A percentile compares a stretch with the other conserved stretches of the same genome.
These are phyloP conservation scores for Galeopsomyia nigrocyanea DNA, from an alignment of 2,888 invertebrate genomes.

Conservation along the genomic window DNA sequence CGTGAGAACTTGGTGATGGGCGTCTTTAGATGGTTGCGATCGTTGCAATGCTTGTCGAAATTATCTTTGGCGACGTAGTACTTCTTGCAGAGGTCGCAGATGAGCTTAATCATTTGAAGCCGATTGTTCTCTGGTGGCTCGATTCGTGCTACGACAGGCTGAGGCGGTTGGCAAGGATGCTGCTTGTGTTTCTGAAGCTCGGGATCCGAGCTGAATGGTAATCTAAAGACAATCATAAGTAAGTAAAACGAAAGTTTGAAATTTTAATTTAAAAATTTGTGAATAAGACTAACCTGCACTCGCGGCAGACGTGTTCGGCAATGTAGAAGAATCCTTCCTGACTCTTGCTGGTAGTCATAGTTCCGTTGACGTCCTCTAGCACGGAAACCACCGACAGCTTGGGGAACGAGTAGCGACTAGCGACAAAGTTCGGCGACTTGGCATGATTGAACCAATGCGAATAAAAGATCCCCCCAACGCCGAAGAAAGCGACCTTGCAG, in stretches of 20 bases:
- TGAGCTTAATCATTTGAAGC: conserved; percentile 41
- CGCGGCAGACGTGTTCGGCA: conserved; percentile 59
- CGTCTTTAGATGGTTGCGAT: conserved; percentile 45
- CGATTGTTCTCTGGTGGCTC: conserved; percentile 17
- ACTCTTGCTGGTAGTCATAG: conserved; percentile 42
- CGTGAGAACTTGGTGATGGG: conserved; percentile 40
- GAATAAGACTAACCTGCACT: conserved; percentile 51
- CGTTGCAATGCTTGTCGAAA: conserved; percentile 49
- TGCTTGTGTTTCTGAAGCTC: conserved; percentile 50
- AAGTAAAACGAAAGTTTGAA: background rate
- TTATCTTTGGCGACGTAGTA: conserved; percentile 36
- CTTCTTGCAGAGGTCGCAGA: conserved; percentile 51
- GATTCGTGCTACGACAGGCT: background rate
- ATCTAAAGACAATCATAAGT: conserved; percentile 26
- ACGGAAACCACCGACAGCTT: conserved; percentile 53
- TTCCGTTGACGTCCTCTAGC: conserved; percentile 45
- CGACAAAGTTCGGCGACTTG: conserved; percentile 57
- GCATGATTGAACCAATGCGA: conserved; percentile 61
- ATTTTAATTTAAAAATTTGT: background rate
- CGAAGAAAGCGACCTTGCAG: conserved; percentile 61
- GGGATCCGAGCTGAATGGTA: conserved; percentile 51
- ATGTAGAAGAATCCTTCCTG: conserved; percentile 56
- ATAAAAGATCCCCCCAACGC: conserved; percentile 58
- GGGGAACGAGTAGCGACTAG: conserved; percentile 59
- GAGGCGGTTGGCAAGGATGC: conserved; percentile 17